Conservation (phyloP, 2,888 invertebrate genomes). For the Brenthis ino region DNA sequence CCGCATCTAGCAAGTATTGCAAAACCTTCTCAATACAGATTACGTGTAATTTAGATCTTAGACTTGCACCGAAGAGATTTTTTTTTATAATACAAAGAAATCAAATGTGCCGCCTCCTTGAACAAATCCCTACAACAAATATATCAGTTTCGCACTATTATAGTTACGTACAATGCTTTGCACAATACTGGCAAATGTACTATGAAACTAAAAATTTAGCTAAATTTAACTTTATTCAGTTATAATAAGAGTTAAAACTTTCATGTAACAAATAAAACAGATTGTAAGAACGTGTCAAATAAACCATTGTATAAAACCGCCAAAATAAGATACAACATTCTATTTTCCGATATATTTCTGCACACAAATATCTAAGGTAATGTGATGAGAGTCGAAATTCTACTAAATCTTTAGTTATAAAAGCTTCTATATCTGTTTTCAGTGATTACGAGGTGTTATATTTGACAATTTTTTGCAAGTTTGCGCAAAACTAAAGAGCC, state of each 20-base stretch:
- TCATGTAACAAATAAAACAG: neutral
- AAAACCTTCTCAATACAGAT: conserved; percentile 4
- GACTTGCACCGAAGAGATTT: neutral
- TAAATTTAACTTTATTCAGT: conserved; percentile 23
- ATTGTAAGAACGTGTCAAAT: conserved; percentile 41
- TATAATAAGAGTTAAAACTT: neutral
- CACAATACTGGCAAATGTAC: conserved; percentile 8
- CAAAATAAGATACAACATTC: conserved; percentile 27
- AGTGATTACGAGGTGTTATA: conserved; percentile 49
- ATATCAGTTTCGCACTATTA: conserved; percentile 36
- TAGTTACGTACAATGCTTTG: conserved; percentile 23
- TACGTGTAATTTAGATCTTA: neutral
- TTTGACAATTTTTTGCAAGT: conserved; percentile 52
- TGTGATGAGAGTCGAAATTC: neutral
- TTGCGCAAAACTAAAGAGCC: conserved; percentile 52
- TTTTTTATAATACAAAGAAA: neutral
- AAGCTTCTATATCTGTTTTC: neutral
- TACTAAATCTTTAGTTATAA: neutral
- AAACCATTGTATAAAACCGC: conserved; percentile 45
- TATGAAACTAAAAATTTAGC: neutral
- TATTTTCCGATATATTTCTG: neutral
- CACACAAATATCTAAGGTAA: neutral
- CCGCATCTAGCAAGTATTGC: neutral
- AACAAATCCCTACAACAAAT: conserved; percentile 27
- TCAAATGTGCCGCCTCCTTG: conserved; percentile 21